A percentile compares a stretch with the other conserved stretches of the same genome.
phyloP scores from a whole-genome alignment of 2,797 vertebrate genomes.

The Syndactyla subalaris region DNA sequence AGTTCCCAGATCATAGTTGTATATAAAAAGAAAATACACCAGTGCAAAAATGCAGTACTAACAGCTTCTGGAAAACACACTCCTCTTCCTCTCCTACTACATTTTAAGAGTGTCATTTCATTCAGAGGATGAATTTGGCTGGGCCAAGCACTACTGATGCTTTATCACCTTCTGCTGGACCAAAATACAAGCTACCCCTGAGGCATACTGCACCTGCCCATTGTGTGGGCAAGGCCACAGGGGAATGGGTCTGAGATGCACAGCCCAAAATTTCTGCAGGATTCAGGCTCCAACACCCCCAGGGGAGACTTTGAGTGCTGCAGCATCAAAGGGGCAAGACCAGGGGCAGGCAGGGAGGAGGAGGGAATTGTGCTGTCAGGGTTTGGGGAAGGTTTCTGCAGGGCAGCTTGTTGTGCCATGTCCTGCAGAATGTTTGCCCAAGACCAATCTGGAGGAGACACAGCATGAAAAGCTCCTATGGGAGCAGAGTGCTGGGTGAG shows the following conservation, averaged over 20 bases:
- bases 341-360: neutral
- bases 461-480: rapidly evolving
- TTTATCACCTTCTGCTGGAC: neutral
- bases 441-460: neutral
- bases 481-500: neutral
- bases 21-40: neutral
- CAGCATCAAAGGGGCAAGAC: neutral
- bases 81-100: neutral
- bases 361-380: no score
- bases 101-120: neutral
- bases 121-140: neutral
- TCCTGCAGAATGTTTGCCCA: neutral
- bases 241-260: rapidly evolving
- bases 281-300: neutral
- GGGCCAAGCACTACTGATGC: neutral
- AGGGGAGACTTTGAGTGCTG: rapidly evolving
- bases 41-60: neutral
- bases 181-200: neutral
- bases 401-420: neutral
- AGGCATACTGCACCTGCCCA: neutral
- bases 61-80: neutral
- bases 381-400: neutral
- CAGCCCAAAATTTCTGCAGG: neutral
- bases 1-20: neutral
- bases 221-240: rapidly evolving